Evolutionary conservation across 2,797 vertebrate species (phyloP).

Genomic region (Tarsius wallacei): DNA sequence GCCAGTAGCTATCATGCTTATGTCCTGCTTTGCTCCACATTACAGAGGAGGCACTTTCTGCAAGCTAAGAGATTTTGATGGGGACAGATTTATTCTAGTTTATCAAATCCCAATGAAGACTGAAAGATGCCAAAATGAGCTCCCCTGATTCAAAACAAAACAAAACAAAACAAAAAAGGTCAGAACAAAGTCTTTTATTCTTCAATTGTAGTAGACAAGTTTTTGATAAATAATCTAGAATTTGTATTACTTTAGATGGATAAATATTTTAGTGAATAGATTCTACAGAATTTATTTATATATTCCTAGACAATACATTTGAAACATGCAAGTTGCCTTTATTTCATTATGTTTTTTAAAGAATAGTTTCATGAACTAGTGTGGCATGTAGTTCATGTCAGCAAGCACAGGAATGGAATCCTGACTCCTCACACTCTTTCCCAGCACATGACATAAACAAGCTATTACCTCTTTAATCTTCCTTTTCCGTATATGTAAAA

Average conservation of each 20-base stretch:
- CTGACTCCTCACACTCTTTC: neutral
- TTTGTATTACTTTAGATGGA: neutral
- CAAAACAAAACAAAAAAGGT: neutral
- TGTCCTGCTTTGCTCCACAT: neutral
- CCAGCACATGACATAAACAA: neutral
- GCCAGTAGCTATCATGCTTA: neutral
- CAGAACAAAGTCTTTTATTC: neutral
- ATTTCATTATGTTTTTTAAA: neutral
- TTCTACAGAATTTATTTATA: neutral
- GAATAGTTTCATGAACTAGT: neutral
- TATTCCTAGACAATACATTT: slow-evolving; percentile 25
- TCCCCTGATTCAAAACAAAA: neutral
- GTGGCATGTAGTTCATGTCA: neutral
- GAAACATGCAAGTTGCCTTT: neutral
- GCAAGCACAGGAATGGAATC: neutral
- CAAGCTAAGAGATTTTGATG: neutral
- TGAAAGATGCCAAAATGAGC: neutral
- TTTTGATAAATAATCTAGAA: neutral
- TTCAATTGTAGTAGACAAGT: neutral
- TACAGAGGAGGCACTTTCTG: neutral
- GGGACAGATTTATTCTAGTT: neutral
- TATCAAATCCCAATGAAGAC: neutral
- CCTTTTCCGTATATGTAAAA: neutral
- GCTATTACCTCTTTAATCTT: neutral
- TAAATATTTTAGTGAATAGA: neutral